phyloP scores from a whole-genome alignment of 2,797 vertebrate genomes.

The Lithobates pipiens region DNA sequence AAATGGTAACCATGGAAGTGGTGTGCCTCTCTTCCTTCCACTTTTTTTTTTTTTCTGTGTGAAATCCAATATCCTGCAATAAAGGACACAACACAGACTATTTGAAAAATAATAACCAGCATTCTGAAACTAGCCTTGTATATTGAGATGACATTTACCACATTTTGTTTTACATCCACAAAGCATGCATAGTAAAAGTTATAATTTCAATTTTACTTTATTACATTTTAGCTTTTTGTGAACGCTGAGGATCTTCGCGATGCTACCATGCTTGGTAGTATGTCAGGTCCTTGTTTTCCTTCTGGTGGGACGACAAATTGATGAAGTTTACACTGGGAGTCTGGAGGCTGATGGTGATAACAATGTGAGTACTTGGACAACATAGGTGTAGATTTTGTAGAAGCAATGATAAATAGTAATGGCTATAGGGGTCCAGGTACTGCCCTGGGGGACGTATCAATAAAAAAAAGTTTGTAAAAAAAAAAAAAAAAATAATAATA shows the following conservation, averaged over 20 bases:
- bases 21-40: background rate
- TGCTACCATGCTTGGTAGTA: conserved; percentile 12
- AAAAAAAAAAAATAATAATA: no score
- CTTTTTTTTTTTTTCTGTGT: background rate
- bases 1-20: no score
- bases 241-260: conserved; percentile 5
- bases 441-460: no score
- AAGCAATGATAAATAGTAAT: no score
- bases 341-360: background rate
- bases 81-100: background rate
- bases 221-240: conserved; percentile 32
- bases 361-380: conserved; percentile 21
- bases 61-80: background rate
- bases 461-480: no score
- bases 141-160: no score
- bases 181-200: background rate
- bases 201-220: background rate
- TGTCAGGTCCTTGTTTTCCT: conserved; percentile 29
- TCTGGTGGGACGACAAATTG: background rate
- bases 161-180: background rate
- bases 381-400: background rate
- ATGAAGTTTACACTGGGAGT: background rate
- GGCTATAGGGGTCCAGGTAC: no score
- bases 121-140: no score
- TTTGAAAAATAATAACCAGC: no score